Evolutionary conservation across 2,888 invertebrate species (phyloP).

Genomic region (Calameuta idolon): DNA sequence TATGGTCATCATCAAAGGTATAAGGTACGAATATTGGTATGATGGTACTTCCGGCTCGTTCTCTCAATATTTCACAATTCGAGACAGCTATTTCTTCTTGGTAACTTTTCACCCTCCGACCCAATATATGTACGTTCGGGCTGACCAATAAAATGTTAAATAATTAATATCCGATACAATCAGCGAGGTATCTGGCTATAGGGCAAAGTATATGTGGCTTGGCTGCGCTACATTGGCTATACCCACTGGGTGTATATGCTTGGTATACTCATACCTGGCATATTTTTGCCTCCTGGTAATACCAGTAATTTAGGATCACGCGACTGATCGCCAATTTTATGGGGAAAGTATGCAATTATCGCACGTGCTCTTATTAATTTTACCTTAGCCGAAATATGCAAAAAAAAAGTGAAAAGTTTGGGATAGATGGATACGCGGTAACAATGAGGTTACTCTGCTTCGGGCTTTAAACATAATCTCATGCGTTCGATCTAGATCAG

Average conservation of each 20-base stretch:
- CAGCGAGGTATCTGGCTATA: not conserved
- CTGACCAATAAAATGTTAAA: not conserved
- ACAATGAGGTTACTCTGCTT: slow-evolving; percentile 5
- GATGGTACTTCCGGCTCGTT: not conserved
- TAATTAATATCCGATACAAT: not conserved
- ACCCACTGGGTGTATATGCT: not conserved
- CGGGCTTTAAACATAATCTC: slow-evolving; percentile 16
- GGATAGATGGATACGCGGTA: not conserved
- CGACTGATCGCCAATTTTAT: slow-evolving; percentile 25
- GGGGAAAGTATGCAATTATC: slow-evolving; percentile 19
- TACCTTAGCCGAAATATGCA: slow-evolving; percentile 20
- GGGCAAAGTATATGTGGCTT: not conserved
- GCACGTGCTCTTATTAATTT: slow-evolving; percentile 21
- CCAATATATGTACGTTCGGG: not conserved
- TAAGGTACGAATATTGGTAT: not conserved
- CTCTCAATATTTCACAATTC: not conserved
- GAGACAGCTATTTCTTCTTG: not conserved
- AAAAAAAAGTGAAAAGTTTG: not conserved
- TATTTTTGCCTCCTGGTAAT: slow-evolving; percentile 4
- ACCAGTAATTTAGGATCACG: slow-evolving; percentile 19
- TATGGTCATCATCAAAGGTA: not conserved
- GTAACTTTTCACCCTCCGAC: not conserved
- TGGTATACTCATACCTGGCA: not conserved
- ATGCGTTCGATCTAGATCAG: slow-evolving; percentile 10
- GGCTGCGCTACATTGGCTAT: not conserved